Conservation (phyloP, 1,140 invertebrate genomes). For the Ditylenchus dipsaci region DNA sequence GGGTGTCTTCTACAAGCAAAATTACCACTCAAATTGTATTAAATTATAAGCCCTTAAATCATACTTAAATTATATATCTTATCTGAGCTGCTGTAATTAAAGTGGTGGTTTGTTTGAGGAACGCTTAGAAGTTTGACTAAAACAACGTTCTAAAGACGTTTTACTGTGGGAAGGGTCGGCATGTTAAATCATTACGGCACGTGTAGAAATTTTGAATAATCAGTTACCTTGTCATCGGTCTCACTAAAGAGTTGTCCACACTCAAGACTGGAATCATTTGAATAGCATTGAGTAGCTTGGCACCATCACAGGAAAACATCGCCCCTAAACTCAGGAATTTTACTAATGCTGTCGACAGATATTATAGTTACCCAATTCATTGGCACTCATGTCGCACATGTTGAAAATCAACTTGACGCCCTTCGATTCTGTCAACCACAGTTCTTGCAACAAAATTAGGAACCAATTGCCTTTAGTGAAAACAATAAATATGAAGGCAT, state of each 20-base stretch:
- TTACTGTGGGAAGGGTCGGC: no score
- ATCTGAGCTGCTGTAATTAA: no score
- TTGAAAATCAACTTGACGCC: conserved; percentile 15
- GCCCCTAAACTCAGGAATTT: conserved; percentile 31
- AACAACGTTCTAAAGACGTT: no score
- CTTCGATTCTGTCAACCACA: conserved; percentile 39
- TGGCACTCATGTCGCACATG: conserved; percentile 40
- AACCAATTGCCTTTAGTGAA: conserved; percentile 41
- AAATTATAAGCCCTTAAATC: no score
- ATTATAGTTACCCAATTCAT: conserved; percentile 68
- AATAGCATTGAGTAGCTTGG: conserved; percentile 75
- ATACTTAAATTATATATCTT: no score
- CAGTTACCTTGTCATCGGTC: conserved; percentile 78
- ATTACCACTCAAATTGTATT: no score
- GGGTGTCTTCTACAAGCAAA: no score
- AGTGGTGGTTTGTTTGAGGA: no score
- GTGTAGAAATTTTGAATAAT: no score
- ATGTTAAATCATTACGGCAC: no score
- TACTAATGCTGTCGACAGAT: not conserved
- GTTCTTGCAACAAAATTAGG: conserved; percentile 23
- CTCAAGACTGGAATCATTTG: conserved; percentile 77
- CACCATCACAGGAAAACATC: conserved; percentile 71
- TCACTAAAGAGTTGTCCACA: conserved; percentile 72
- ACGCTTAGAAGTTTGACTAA: no score
- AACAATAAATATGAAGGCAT: not conserved